phyloP scores from a whole-genome alignment of 1,140 invertebrate genomes.

The Drosophila orosa region DNA sequence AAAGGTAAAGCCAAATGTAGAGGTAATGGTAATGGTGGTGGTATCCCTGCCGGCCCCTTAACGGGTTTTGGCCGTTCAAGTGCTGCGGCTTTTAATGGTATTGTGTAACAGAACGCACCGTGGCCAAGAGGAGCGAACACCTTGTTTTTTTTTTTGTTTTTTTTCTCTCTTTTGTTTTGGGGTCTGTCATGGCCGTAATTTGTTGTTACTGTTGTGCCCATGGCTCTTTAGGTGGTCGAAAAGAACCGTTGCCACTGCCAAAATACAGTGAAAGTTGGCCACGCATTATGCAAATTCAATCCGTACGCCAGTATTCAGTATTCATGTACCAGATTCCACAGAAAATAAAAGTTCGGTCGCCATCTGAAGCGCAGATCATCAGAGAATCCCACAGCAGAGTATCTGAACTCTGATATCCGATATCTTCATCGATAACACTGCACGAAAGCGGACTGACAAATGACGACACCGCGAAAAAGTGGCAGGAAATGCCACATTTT shows the following conservation, averaged over 20 bases:
- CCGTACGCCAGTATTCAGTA: slow-evolving; percentile 17
- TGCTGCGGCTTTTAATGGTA: slow-evolving; percentile 71
- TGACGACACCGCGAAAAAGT: slow-evolving; percentile 36
- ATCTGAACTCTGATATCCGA: slow-evolving; percentile 46
- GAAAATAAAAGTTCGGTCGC: slow-evolving; percentile 66
- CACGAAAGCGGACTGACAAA: slow-evolving; percentile 48
- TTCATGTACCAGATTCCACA: slow-evolving; percentile 51
- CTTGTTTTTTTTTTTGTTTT: slow-evolving; percentile 16
- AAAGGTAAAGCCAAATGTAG: slow-evolving; percentile 11
- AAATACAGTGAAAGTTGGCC: slow-evolving; percentile 79
- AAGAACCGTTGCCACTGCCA: slow-evolving; percentile 77
- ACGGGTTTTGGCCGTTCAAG: slow-evolving; percentile 74
- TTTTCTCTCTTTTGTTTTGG: slow-evolving; percentile 7
- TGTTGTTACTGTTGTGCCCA: slow-evolving; percentile 39
- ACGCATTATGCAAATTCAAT: slow-evolving; percentile 72
- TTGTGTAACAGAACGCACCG: slow-evolving; percentile 79
- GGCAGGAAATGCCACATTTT: slow-evolving; percentile 7
- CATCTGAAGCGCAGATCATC: slow-evolving; percentile 43
- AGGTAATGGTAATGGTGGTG: slow-evolving; percentile 8
- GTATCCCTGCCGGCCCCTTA: slow-evolving; percentile 65
- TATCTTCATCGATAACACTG: slow-evolving; percentile 54
- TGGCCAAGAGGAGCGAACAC: slow-evolving; percentile 40
- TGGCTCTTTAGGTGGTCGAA: slow-evolving; percentile 52
- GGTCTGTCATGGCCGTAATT: slow-evolving; percentile 70
- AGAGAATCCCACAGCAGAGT: slow-evolving; percentile 40